Evolutionary conservation across 2,888 invertebrate genomes (phyloP).

Genomic region (Timema cristinae): DNA sequence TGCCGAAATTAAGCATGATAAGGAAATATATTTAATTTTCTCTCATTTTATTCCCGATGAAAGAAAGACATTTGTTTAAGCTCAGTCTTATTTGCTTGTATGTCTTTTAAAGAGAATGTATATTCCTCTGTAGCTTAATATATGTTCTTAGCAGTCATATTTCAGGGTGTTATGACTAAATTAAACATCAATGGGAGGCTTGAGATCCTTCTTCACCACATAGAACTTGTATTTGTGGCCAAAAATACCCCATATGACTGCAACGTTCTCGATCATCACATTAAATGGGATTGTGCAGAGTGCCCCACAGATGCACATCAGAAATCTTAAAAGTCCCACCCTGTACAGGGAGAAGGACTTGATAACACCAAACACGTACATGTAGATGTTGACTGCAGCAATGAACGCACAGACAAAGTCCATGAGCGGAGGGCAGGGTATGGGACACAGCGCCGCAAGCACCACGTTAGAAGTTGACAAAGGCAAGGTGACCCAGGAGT

Average conservation of each 20-base stretch:
- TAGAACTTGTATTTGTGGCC: constrained; percentile 97
- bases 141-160: background rate
- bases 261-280: constrained; percentile 89
- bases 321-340: constrained; percentile 73
- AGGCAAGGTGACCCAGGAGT: constrained; percentile 95
- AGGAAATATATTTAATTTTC: no score
- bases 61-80: no score
- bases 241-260: constrained; percentile 90
- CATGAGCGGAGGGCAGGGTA: constrained; percentile 75
- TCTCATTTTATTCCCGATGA: no score
- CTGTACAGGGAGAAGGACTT: constrained; percentile 90
- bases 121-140: background rate
- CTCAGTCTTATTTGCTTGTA: no score
- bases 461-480: constrained; percentile 85
- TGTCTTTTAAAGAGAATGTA: no score
- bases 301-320: constrained; percentile 78
- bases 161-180: background rate
- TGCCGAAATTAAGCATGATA: no score
- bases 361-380: constrained; percentile 97
- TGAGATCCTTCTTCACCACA: constrained; percentile 89
- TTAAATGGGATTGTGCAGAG: constrained; percentile 90
- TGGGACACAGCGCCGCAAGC: constrained; percentile 80
- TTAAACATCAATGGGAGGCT: constrained; percentile 62
- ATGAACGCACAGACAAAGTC: constrained; percentile 88
- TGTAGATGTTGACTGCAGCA: constrained; percentile 91